phyloP scores from a whole-genome alignment of 1,140 invertebrate genomes.

The Diprion similis region DNA sequence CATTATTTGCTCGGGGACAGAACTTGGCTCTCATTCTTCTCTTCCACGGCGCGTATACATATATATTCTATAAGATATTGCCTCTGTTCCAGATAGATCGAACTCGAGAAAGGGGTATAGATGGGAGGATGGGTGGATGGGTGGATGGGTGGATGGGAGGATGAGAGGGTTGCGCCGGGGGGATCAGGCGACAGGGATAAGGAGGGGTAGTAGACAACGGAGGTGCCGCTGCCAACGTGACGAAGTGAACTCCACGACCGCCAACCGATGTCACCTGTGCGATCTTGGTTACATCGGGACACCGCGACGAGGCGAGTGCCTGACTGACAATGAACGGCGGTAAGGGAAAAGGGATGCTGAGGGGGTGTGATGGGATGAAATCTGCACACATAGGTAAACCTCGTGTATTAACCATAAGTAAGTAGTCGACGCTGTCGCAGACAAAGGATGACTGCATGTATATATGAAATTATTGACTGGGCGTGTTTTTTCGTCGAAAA shows the following conservation, averaged over 20 bases:
- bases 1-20: neutral
- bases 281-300: neutral
- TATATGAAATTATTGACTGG: too few species aligned
- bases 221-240: neutral
- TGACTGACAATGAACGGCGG: too few species aligned
- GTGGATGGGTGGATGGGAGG: too few species aligned
- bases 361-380: too few species aligned
- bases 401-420: too few species aligned
- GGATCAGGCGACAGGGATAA: neutral
- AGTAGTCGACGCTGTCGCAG: too few species aligned
- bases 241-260: neutral
- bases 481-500: too few species aligned
- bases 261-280: neutral
- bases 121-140: too few species aligned
- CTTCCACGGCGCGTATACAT: neutral
- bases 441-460: too few species aligned
- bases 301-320: neutral
- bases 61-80: conserved; percentile 6
- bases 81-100: conserved; percentile 4
- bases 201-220: neutral
- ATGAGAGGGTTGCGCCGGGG: neutral
- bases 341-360: too few species aligned
- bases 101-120: neutral
- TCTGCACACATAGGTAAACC: too few species aligned
- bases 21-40: neutral